Evolutionary conservation across 2,797 vertebrate genomes (phyloP).

Genomic region (Coregonus ussuriensis): DNA sequence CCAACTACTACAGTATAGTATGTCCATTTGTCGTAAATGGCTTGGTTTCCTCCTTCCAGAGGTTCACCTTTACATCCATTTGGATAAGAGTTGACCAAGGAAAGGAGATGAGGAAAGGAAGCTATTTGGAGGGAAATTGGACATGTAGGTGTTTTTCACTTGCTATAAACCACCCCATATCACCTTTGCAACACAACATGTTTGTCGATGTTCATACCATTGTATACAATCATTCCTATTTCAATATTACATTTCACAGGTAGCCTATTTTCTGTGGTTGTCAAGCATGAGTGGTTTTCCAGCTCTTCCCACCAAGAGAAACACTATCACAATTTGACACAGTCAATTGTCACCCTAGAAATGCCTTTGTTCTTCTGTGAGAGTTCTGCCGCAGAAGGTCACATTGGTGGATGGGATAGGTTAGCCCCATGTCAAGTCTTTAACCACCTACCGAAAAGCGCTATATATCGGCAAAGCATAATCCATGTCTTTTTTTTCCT

Average conservation of each 20-base stretch:
- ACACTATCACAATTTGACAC: slow-evolving; percentile 1
- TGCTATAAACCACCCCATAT: background rate
- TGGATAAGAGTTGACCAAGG: background rate
- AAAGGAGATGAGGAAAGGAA: background rate
- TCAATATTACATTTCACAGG: background rate
- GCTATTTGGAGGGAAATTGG: background rate
- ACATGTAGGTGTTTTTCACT: background rate
- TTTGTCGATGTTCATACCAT: background rate
- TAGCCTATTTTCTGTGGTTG: background rate
- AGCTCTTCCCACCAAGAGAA: slow-evolving; percentile 10
- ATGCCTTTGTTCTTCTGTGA: background rate
- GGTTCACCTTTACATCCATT: background rate
- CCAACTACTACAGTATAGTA: background rate
- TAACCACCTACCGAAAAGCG: slow-evolving; percentile 8
- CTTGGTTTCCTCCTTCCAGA: background rate
- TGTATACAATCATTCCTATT: background rate
- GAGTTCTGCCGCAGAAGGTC: slow-evolving; percentile 24
- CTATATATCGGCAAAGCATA: slow-evolving; percentile 38
- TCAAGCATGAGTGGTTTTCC: slow-evolving; percentile 18
- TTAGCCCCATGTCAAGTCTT: background rate
- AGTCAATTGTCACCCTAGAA: background rate
- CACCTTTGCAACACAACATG: slow-evolving; percentile 8
- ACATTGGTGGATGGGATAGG: slow-evolving; percentile 19
- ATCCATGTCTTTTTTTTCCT: slow-evolving; percentile 29
- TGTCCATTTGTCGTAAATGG: background rate